Evolutionary conservation across 2,888 invertebrate species (phyloP).

Genomic region (Catocala nupta): DNA sequence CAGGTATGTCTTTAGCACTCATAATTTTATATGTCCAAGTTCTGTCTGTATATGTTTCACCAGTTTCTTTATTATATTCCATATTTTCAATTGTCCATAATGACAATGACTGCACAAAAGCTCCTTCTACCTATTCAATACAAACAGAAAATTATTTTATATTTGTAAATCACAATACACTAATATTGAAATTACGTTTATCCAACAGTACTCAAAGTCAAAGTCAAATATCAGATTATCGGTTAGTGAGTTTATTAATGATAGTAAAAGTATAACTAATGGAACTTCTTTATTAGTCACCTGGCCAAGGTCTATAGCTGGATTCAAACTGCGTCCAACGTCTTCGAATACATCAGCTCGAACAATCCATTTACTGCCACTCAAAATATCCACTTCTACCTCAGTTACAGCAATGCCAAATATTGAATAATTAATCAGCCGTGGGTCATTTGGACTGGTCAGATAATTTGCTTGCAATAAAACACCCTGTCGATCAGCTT

Average conservation of each 20-base stretch:
- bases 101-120: conserved; percentile 81
- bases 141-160: neutral
- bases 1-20: conserved; percentile 64
- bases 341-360: conserved; percentile 79
- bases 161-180: too few relatives aligned
- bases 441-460: conserved; percentile 60
- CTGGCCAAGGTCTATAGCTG: conserved; percentile 91
- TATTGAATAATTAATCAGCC: conserved; percentile 55
- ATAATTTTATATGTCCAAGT: conserved; percentile 67
- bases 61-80: conserved; percentile 54
- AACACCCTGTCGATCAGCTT: conserved; percentile 59
- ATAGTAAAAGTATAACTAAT: too few relatives aligned
- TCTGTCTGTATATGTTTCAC: conserved; percentile 61
- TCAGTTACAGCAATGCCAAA: conserved; percentile 61
- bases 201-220: too few relatives aligned
- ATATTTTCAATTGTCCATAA: conserved; percentile 60
- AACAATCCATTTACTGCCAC: conserved; percentile 63
- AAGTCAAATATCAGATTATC: too few relatives aligned
- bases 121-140: conserved; percentile 86
- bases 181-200: too few relatives aligned
- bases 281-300: conserved; percentile 53
- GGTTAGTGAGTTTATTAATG: too few relatives aligned
- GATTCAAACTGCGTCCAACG: conserved; percentile 90
- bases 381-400: conserved; percentile 63
- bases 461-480: conserved; percentile 62